phyloP scores from a whole-genome alignment of 2,113 vertebrate species.

The Paraplagusia blochii region DNA sequence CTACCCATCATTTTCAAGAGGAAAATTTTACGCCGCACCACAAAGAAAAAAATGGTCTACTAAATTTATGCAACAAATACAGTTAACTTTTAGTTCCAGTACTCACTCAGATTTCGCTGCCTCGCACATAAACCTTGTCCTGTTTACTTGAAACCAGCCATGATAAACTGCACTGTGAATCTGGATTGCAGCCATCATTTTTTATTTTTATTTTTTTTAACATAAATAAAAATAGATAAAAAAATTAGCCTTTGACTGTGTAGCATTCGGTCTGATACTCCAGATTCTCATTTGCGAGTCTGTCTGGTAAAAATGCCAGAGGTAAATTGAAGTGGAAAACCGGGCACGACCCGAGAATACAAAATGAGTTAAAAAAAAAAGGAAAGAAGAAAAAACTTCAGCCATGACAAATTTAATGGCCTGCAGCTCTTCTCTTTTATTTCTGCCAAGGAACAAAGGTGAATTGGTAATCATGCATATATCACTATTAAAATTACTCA shows the following conservation, averaged over 20 bases:
- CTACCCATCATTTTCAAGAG: no score
- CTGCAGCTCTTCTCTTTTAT: slow-evolving; percentile 27
- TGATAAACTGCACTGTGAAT: no score
- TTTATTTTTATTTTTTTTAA: not conserved
- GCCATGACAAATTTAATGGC: slow-evolving; percentile 23
- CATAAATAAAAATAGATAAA: not conserved
- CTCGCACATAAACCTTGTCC: no score
- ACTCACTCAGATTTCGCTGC: no score
- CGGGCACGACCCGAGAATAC: slow-evolving; percentile 36
- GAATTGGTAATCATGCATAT: slow-evolving; percentile 14
- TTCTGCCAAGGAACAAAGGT: slow-evolving; percentile 33
- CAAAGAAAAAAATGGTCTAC: no score
- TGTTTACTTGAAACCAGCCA: no score
- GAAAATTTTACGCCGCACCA: no score
- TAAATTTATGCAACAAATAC: no score
- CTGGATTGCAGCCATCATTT: not conserved
- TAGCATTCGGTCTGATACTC: slow-evolving; percentile 29
- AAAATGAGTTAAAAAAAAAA: slow-evolving; percentile 41
- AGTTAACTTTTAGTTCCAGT: no score
- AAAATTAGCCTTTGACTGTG: slow-evolving; percentile 28
- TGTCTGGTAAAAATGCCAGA: slow-evolving; percentile 26
- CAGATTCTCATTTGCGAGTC: slow-evolving; percentile 38
- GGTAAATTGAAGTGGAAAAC: slow-evolving; percentile 36
- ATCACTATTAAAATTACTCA: slow-evolving; percentile 7
- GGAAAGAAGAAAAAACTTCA: no score